Evolutionary conservation across 2,113 vertebrate genomes (phyloP), one percentile per base, ranked within the genome.

Genomic region (Tiliqua scincoides): DNA sequence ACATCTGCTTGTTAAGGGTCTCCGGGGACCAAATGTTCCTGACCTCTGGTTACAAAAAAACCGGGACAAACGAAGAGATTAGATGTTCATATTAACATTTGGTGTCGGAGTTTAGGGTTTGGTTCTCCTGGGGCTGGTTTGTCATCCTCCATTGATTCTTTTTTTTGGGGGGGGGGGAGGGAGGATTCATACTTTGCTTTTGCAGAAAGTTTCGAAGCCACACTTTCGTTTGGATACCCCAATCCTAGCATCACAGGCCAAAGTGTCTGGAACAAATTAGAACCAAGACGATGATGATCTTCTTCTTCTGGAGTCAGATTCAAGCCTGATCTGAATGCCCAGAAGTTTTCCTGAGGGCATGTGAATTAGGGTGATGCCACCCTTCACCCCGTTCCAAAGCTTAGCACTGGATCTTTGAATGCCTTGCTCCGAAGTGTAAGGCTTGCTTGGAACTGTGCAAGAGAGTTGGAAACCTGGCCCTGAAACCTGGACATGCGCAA

Each of bases 1-100:
- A 98, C 98, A 98, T 99, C 98, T 99, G 97, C 95, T 97, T 98
- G 97, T 98, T 97, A 97, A 96, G 95, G 96, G 96, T 95, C 96
- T 96, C 94, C 77, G 85, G 96, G 95, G 97, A 98, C 95, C 93
- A 94, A 97, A 96, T 93, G 91, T 95, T 97, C 96, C 95, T 98
- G 97, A 98, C 97, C 97, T 96, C 92, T 87, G 83, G 93, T 92
- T 91, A 90, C 20, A 37, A 92, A 96, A 95, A 10, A 25, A 37
- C 20, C 79, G 89, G 87, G 90, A 93, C 94, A 95, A 91, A 93
- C 87, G 74, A 84, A 95, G 93, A 96, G 95, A 97, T 97, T 95
- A 94, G 91, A 90, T 95, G 91, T 95, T 96, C 96, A 90, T 94
- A 87, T 92, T 95, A 91, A 94, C 81, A 43, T 95, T 61, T 90